A percentile compares a stretch with the other conserved stretches of the same genome.
phyloP scores from a whole-genome alignment of 1,140 invertebrate genomes.

The Caenorhabditis inopinata region DNA sequence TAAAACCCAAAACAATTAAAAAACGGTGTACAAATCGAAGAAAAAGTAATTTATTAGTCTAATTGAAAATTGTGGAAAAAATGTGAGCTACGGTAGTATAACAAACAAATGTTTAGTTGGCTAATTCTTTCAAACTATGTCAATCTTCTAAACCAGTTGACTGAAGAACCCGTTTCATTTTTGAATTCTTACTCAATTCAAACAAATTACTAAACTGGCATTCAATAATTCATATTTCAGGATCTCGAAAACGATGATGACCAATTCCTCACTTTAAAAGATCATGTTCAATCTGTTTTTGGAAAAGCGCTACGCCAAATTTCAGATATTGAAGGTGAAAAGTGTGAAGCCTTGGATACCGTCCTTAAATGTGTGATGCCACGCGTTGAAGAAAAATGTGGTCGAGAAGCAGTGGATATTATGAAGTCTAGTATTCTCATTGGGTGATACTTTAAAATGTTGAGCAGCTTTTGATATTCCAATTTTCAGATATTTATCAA shows the following conservation, averaged over 20 bases:
- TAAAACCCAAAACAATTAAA: background rate
- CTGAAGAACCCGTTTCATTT: too few species aligned
- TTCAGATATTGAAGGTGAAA: conserved; percentile 44
- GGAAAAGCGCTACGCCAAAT: conserved; percentile 37
- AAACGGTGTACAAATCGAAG: too few species aligned
- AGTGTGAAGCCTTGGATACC: conserved; percentile 35
- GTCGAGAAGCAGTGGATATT: conserved; percentile 9
- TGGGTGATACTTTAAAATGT: background rate
- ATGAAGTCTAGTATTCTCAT: conserved; percentile 31
- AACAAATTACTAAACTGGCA: too few species aligned
- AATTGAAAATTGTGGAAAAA: too few species aligned
- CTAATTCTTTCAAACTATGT: too few species aligned
- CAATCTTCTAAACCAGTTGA: too few species aligned
- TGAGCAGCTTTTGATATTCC: background rate
- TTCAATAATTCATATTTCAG: too few species aligned
- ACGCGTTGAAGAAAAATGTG: conserved; percentile 39
- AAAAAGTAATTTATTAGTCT: too few species aligned
- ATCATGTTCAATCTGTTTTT: conserved; percentile 44
- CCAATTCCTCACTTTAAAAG: conserved; percentile 39
- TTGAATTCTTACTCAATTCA: too few species aligned
- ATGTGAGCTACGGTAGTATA: too few species aligned
- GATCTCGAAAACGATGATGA: conserved; percentile 42
- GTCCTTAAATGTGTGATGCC: conserved; percentile 44
- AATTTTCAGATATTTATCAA: conserved; percentile 39
- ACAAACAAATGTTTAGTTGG: too few species aligned